phyloP scores from a whole-genome alignment of 2,888 invertebrate genomes.

The Xestobium rufovillosum region DNA sequence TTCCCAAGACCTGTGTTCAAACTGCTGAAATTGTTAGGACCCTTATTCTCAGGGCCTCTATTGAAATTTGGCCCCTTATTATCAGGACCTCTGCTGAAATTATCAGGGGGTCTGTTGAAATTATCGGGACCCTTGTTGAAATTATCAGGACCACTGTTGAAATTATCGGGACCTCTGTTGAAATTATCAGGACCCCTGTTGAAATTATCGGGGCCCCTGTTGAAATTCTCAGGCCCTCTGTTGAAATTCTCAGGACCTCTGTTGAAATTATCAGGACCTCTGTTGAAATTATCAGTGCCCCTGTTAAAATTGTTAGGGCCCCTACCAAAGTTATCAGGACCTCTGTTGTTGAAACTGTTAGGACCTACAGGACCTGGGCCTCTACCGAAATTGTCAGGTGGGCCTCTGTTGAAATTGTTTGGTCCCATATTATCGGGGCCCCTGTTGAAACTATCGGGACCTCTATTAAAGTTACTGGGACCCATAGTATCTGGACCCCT shows the following conservation, averaged over 20 bases:
- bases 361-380: conserved; percentile 5
- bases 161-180: neutral
- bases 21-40: conserved; percentile 11
- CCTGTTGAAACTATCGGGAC: conserved; percentile 14
- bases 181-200: conserved; percentile 3
- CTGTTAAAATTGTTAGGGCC: conserved; percentile 6
- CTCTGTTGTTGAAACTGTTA: conserved; percentile 13
- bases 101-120: conserved; percentile 12
- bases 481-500: conserved; percentile 9
- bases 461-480: conserved; percentile 11
- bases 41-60: no score
- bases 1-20: conserved; percentile 9
- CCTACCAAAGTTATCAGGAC: conserved; percentile 13
- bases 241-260: conserved; percentile 4
- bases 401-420: conserved; percentile 12
- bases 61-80: no score
- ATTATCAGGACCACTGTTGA: conserved; percentile 3
- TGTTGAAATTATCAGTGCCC: conserved; percentile 6
- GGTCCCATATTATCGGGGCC: conserved; percentile 15
- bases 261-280: conserved; percentile 7
- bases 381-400: conserved; percentile 10
- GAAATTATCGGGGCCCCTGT: conserved; percentile 1
- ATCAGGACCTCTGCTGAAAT: conserved; percentile 8
- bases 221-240: conserved; percentile 11
- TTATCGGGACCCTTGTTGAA: conserved; percentile 6